Conservation (phyloP, 2,888 invertebrate species). For the Andricus curvator region DNA sequence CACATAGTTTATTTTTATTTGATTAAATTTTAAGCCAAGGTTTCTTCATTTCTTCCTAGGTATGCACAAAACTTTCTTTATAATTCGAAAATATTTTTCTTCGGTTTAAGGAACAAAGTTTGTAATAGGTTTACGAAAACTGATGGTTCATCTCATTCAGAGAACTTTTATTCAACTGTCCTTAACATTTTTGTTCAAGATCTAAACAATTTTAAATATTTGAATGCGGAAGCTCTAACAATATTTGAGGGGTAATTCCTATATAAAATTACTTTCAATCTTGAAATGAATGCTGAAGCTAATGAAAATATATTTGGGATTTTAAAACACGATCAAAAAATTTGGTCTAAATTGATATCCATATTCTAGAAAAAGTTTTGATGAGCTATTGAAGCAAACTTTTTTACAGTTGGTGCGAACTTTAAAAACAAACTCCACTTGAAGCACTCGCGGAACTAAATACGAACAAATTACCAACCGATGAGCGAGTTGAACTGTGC, state of each 20-base stretch:
- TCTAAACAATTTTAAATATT: not conserved
- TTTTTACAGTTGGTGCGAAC: not conserved
- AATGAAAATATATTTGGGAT: not conserved
- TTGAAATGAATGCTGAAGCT: not conserved
- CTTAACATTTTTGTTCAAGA: not conserved
- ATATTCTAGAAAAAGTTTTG: not conserved
- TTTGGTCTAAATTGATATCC: not conserved
- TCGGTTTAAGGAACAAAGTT: no score
- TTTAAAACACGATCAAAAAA: not conserved
- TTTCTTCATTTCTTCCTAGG: no score
- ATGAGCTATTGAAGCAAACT: not conserved
- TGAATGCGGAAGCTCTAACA: not conserved
- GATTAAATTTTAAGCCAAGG: no score
- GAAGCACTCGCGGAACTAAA: slow-evolving; percentile 3
- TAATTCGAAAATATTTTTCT: no score
- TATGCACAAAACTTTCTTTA: no score
- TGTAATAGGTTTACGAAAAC: no score
- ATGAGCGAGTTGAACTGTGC: slow-evolving; percentile 23
- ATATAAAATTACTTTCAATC: not conserved
- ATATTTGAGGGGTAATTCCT: not conserved
- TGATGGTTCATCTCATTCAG: no score
- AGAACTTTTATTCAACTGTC: not conserved
- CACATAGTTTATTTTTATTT: no score
- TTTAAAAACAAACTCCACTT: not conserved
- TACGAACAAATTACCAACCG: slow-evolving; percentile 46